Conservation (phyloP, 2,888 invertebrate genomes). For the Pinctada fucata region DNA sequence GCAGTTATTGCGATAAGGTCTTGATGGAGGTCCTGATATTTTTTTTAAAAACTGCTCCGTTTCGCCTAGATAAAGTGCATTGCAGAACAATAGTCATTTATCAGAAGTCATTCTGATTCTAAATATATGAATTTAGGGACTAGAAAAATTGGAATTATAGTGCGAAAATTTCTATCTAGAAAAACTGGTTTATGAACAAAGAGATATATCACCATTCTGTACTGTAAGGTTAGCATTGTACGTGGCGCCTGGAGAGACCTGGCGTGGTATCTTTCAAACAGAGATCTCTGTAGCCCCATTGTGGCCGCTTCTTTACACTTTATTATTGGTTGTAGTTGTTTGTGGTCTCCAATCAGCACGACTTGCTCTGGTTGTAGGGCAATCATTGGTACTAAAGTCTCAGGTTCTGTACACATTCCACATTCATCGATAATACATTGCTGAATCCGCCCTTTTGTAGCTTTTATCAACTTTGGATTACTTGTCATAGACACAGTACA, state of each 20-base stretch:
- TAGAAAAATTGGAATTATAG: too few relatives aligned
- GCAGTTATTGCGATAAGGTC: too few relatives aligned
- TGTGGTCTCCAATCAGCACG: slow-evolving; percentile 68
- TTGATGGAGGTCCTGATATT: too few relatives aligned
- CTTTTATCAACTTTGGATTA: slow-evolving; percentile 17
- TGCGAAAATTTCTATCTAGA: too few relatives aligned
- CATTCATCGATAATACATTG: slow-evolving; percentile 66
- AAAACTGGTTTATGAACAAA: background rate
- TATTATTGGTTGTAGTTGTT: slow-evolving; percentile 66
- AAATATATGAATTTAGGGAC: too few relatives aligned
- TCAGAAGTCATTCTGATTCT: too few relatives aligned
- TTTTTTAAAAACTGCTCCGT: too few relatives aligned
- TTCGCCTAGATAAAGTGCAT: too few relatives aligned
- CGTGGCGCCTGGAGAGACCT: background rate
- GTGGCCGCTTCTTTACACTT: slow-evolving; percentile 28
- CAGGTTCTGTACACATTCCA: slow-evolving; percentile 67
- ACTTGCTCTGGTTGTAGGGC: slow-evolving; percentile 47
- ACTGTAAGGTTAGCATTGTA: slow-evolving; percentile 20
- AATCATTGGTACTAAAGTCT: slow-evolving; percentile 59
- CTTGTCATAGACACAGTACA: slow-evolving; percentile 24
- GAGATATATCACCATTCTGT: slow-evolving; percentile 17
- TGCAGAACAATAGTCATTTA: too few relatives aligned
- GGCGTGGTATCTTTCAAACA: slow-evolving; percentile 31
- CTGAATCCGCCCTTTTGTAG: slow-evolving; percentile 13
- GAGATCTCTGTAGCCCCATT: slow-evolving; percentile 27